Percentiles rank a stretch among this genome's conserved stretches.
These are phyloP conservation scores for Apodemia duryi DNA, from an alignment of 2,888 invertebrate species.

Conservation along the genomic window DNA sequence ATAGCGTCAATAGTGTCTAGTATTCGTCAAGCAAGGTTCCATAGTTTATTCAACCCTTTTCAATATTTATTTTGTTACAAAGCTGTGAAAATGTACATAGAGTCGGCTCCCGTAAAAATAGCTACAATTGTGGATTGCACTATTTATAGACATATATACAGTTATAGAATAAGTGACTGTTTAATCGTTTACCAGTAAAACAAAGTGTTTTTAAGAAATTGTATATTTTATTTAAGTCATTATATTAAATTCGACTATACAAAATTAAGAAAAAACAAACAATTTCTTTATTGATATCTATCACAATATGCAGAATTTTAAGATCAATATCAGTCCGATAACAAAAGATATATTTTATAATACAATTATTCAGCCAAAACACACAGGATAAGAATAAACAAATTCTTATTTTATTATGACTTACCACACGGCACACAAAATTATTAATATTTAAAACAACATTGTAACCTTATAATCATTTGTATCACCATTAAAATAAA, in stretches of 20 bases:
- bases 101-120: too few relatives aligned
- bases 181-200: too few relatives aligned
- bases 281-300: conserved; percentile 11
- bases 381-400: not conserved
- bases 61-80: too few relatives aligned
- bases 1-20: too few relatives aligned
- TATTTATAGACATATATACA: too few relatives aligned
- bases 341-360: conserved; percentile 8
- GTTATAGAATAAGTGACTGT: too few relatives aligned
- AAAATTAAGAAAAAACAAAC: conserved; percentile 13
- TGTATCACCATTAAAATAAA: not conserved
- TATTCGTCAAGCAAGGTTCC: too few relatives aligned
- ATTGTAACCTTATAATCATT: conserved; percentile 8
- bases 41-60: too few relatives aligned
- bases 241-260: conserved; percentile 14
- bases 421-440: conserved; percentile 6
- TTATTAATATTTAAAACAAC: conserved; percentile 14
- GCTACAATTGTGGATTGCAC: too few relatives aligned
- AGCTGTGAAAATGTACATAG: too few relatives aligned
- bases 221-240: conserved; percentile 8
- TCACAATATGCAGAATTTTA: conserved; percentile 11
- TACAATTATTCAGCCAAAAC: not conserved
- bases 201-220: not conserved
- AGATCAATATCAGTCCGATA: conserved; percentile 10
- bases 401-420: not conserved